Evolutionary conservation across 2,888 invertebrate genomes (phyloP).

Genomic region (Eueremaeus valkanovi): DNA sequence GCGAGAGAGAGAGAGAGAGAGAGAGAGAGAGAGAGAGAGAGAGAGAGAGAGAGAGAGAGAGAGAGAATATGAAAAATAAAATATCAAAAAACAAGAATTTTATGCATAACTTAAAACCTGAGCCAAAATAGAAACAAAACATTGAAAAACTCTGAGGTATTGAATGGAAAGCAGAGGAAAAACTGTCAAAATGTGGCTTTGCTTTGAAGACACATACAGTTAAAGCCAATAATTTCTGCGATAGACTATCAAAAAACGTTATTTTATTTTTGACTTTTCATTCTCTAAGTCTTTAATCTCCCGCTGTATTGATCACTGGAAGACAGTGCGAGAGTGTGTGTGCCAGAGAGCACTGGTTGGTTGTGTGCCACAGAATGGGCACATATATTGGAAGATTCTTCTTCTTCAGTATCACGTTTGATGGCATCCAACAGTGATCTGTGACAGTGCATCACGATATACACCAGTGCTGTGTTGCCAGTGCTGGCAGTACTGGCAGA

Average conservation of each 20-base stretch:
- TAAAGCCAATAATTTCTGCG: neutral
- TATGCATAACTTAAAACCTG: too few species aligned
- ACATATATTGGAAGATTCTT: neutral
- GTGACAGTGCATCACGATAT: conserved; percentile 32
- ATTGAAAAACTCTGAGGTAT: too few species aligned
- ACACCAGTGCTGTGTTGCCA: neutral
- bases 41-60: neutral
- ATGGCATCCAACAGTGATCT: conserved; percentile 34
- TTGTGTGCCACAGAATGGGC: neutral
- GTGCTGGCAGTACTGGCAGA: neutral
- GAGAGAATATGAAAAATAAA: too few species aligned
- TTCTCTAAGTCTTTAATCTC: conserved; percentile 23
- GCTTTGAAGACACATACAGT: neutral
- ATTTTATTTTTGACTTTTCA: neutral
- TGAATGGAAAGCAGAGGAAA: too few species aligned
- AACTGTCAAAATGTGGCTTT: neutral
- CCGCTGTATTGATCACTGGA: conserved; percentile 29
- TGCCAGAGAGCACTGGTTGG: conserved; percentile 8
- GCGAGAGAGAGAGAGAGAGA: too few species aligned
- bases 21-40: too few species aligned
- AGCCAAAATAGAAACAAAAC: too few species aligned
- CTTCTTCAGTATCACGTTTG: conserved; percentile 15
- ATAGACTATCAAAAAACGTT: conserved; percentile 1
- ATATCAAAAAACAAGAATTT: too few species aligned
- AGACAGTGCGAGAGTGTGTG: too few species aligned